Percentiles rank a stretch among this genome's conserved stretches.
These are phyloP conservation scores for Stichodactyla helianthus DNA, from an alignment of 64 coral and sea anemone genomes.

Conservation along the genomic window DNA sequence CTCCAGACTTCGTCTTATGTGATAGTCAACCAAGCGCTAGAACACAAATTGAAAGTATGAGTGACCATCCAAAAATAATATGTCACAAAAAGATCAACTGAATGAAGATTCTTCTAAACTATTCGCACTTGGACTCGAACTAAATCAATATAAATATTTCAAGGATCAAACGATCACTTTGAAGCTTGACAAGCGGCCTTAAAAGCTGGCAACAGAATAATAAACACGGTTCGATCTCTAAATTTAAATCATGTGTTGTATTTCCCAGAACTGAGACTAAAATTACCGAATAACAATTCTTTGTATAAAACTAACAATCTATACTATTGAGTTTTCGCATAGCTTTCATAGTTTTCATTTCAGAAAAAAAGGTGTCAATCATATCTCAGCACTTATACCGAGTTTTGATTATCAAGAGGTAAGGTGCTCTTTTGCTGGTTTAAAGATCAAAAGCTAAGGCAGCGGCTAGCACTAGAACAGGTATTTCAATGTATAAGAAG, in stretches of 20 bases:
- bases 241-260: neutral
- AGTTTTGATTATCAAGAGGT: neutral
- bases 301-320: neutral
- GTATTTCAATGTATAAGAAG: neutral
- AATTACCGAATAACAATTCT: neutral
- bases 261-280: neutral
- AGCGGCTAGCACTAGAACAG: neutral
- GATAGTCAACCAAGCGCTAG: conserved; percentile 5
- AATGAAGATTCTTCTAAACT: neutral
- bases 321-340: neutral
- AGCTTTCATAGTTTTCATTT: neutral
- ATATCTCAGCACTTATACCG: neutral
- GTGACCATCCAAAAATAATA: neutral
- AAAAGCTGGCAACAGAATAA: conserved; percentile 9
- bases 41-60: neutral
- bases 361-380: neutral
- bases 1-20: neutral
- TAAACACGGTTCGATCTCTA: neutral
- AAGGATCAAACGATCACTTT: neutral
- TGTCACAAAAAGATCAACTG: neutral
- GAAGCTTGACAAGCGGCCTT: conserved; percentile 1
- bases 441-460: neutral
- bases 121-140: neutral
- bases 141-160: conserved; percentile 2
- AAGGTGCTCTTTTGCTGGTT: neutral